Percentiles rank a stretch among this genome's conserved stretches.
Evolutionary conservation across 2,113 vertebrate species (phyloP).

Genomic region (Phylloscopus trochilus): DNA sequence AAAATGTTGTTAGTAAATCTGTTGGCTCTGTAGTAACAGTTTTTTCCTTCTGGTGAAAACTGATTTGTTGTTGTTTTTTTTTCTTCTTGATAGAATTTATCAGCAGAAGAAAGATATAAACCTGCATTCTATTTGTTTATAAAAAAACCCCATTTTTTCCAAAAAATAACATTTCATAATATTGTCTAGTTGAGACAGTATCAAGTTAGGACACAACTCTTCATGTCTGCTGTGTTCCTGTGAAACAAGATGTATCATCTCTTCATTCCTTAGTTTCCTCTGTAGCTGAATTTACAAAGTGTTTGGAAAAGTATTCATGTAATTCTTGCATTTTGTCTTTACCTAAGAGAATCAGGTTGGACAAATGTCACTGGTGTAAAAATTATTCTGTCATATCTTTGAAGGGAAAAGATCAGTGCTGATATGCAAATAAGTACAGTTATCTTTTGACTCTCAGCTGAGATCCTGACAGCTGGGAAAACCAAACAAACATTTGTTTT

Average conservation of each 20-base stretch:
- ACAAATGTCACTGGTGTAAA: not conserved
- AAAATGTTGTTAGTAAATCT: not conserved
- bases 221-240: not conserved
- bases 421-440: not conserved
- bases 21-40: not conserved
- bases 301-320: not conserved
- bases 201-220: not conserved
- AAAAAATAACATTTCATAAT: not conserved
- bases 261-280: not conserved
- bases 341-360: not conserved
- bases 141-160: not conserved
- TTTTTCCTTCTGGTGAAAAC: not conserved
- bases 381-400: not conserved
- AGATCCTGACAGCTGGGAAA: not conserved
- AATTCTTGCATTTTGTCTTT: not conserved
- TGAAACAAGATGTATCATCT: not conserved
- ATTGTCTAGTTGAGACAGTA: not conserved
- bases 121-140: not conserved
- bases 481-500: not conserved
- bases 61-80: accelerated
- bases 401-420: not conserved
- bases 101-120: not conserved
- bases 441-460: not conserved
- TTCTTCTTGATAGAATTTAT: not conserved
- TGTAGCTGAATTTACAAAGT: not conserved